Conservation (phyloP, 1,140 invertebrate species). For the Drosophila busckii region DNA sequence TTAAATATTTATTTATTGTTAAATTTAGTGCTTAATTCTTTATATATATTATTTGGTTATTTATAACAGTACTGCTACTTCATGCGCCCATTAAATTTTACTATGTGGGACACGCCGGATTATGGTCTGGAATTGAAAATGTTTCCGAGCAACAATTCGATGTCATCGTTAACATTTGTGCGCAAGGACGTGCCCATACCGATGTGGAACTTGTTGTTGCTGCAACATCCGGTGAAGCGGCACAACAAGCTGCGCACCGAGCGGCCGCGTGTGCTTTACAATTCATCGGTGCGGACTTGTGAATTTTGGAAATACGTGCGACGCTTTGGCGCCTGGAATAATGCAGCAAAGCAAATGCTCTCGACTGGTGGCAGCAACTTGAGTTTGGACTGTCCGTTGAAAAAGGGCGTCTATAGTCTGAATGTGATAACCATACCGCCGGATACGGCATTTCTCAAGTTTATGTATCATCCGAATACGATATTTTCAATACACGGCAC, state of each 20-base stretch:
- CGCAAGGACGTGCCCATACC: conserved; percentile 53
- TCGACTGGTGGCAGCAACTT: conserved; percentile 52
- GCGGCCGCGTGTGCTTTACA: conserved; percentile 48
- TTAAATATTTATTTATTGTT: too few species aligned
- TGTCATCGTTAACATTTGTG: conserved; percentile 57
- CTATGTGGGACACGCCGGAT: conserved; percentile 42
- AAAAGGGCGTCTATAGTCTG: conserved; percentile 55
- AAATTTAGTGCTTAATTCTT: too few species aligned
- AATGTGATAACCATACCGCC: conserved; percentile 60
- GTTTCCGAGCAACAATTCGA: conserved; percentile 49
- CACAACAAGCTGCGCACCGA: conserved; percentile 11
- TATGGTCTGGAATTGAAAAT: conserved; percentile 46
- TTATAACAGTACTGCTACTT: conserved; percentile 45
- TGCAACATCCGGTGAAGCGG: conserved; percentile 39
- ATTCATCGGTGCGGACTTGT: conserved; percentile 52
- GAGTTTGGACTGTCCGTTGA: conserved; percentile 59
- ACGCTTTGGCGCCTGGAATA: conserved; percentile 58
- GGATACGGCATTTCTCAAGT: conserved; percentile 59
- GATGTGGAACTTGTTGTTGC: conserved; percentile 47
- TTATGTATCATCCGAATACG: conserved; percentile 68
- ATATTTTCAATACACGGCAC: conserved; percentile 52
- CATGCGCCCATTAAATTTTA: conserved; percentile 44
- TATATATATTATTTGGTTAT: too few species aligned
- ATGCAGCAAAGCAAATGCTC: conserved; percentile 50
- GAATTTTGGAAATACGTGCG: conserved; percentile 64